Base-by-base conservation (phyloP, 2,797 vertebrate genomes). In the Sebastes trivittatus region DNA sequence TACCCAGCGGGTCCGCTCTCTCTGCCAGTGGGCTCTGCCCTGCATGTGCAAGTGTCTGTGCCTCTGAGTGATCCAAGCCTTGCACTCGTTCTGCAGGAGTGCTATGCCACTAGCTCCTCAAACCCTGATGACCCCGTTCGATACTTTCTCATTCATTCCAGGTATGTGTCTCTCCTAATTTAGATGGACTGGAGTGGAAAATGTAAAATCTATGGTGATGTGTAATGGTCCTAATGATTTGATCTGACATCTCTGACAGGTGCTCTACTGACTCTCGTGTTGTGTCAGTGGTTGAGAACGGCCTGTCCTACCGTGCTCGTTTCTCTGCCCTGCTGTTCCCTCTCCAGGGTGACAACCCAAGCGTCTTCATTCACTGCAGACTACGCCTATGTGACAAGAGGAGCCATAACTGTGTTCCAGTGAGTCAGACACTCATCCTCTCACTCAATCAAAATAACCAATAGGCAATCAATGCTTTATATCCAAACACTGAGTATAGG, bases 251-350 rank as follows among this genome's bases (percentile, higher is more conserved):
- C 30, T 70, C 46, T 60, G 16, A 18, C 75, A 95, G 94, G 61
- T 96, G 95, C 78, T 86, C 94, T 20, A 94, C 85, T 72, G 61
- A 89, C 66, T 54, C 0, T 2, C 93, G 83, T n/a, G 59, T 83
- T 5, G 87, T 95, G 78, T 27, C 1, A 0, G 77, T 95, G 52
- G 54, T 72, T 55, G 85, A 93, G 87, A 96, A 93, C 1, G 95
- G 94, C 0, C 29, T 69, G 5, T 94, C 94, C 23, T 67, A 82
- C 0, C 49, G 82, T 63, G 91, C 88, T 22, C 89, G 82, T 2
- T 95, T 96, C 84, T 93, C 91, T 6, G 87, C 93, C 8, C 83
- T 94, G 82, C 86, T 95, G 67, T 94, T 93, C 79, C 88, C 81
- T 66, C 90, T 94, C 81, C 58, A 89, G 23, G 91, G 92, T 18